phyloP scores from a whole-genome alignment of 2,888 invertebrate species.

The Paralinhomoeus sp. region DNA sequence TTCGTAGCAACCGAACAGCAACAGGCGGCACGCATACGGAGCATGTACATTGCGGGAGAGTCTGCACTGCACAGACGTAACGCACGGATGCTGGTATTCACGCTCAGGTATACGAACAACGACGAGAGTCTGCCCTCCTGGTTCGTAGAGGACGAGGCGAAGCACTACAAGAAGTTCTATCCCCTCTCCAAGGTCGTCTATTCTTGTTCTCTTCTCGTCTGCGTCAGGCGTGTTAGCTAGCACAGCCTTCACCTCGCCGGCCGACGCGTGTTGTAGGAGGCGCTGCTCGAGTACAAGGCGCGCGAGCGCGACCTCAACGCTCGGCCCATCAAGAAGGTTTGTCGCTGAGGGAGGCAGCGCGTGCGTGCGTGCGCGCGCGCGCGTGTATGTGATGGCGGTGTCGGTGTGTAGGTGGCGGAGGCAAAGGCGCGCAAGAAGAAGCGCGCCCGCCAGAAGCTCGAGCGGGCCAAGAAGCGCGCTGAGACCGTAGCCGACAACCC shows the following conservation, averaged over 20 bases:
- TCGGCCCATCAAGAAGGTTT: conserved; percentile 85
- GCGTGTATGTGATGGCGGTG: too few species aligned
- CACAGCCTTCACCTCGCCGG: too few species aligned
- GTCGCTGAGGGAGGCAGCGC: too few species aligned
- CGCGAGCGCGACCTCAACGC: conserved; percentile 58
- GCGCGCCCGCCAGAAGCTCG: conserved; percentile 53
- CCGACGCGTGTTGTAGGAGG: conserved; percentile 14
- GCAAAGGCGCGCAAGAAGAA: conserved; percentile 93
- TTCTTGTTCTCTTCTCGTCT: background rate
- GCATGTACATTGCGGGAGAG: too few species aligned
- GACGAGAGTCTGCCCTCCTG: conserved; percentile 77
- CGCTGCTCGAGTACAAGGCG: conserved; percentile 53
- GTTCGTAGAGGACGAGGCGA: conserved; percentile 79
- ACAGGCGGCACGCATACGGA: too few species aligned
- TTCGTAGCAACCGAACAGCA: too few species aligned
- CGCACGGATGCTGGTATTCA: too few species aligned
- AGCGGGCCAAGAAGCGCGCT: conserved; percentile 80
- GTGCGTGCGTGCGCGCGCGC: too few species aligned
- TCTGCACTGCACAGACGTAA: too few species aligned
- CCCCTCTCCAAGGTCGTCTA: conserved; percentile 52
- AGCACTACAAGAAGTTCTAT: conserved; percentile 57
- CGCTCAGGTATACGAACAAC: conserved; percentile 51
- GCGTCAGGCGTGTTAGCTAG: background rate
- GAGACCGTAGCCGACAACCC: conserved; percentile 48
- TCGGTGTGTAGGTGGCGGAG: conserved; percentile 83